Base-by-base conservation (phyloP, 2,888 invertebrate species). In the Oscheius sp. region DNA sequence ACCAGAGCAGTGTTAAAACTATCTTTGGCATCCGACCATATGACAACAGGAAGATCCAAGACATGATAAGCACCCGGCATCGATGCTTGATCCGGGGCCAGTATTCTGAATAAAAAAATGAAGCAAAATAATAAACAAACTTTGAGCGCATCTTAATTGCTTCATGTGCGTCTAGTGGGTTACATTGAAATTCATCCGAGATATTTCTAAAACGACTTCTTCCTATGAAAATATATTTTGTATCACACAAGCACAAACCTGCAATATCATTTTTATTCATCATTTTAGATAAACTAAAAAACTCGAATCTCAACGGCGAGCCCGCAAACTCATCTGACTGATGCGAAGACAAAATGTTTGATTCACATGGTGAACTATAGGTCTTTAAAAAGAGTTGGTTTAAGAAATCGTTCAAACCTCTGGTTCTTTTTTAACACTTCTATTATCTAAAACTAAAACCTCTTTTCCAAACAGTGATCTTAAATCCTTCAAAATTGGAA, bases 231-330 rank as follows among this genome's bases (percentile, higher is more conserved):
- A 22, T 22, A n/a, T 5, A 2, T 6, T 32, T 24, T 8, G 14
- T 38, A 57, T 28, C 3, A 57, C 4, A 41, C n/a, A 33, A 9
- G 6, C 3, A 41, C 6, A 24, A 38, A 57, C 57, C 36, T 26
- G 41, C 26, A n/a, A 12, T 22, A 41, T 59, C 59, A 28, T 20
- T 17, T 2, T 32, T 26, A 8, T 33, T 38, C 41, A 38, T 56
- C 28, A 59, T 20, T 44, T 41, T 44, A 17, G 59, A 8, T 1
- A 59, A 6, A 59, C 26, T 59, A 28, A 59, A 45, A 26, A 59
- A 59, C 5, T 59, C 59, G 24, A 59, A 59, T 45, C 26, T 59
- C 28, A 59, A 36, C 17, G 59, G 59, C 26, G 50, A 50, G 28
- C 26, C 50, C 30, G 50, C 24, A 26, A n/a, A 50, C 12, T 2